Percentiles rank a stretch among this genome's conserved stretches.
Conservation (phyloP, 2,113 vertebrate genomes). For the Dolichallabes microphthalmus region DNA sequence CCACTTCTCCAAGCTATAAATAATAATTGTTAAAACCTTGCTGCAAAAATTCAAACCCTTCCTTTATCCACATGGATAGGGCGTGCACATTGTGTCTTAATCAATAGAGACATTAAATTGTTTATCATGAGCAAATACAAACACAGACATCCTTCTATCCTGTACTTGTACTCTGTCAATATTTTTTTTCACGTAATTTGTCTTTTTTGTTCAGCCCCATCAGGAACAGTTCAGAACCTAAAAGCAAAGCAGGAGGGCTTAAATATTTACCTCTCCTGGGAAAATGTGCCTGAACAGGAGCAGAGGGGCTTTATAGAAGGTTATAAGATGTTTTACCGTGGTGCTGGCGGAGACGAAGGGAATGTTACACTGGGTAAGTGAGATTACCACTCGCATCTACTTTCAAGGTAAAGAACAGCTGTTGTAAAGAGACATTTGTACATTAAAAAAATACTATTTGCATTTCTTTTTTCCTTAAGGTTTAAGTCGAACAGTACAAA, state of each 20-base stretch:
- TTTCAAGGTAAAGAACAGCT: neutral
- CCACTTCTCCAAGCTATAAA: neutral
- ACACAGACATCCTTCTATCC: neutral
- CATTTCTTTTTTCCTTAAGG: neutral
- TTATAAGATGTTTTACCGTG: slow-evolving; percentile 51
- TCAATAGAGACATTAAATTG: neutral
- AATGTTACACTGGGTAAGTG: neutral
- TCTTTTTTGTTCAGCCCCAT: slow-evolving; percentile 21
- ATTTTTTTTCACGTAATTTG: neutral
- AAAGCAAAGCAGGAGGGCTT: neutral
- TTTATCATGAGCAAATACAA: neutral
- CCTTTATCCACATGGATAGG: neutral
- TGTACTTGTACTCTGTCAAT: neutral
- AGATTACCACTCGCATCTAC: neutral
- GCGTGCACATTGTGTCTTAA: neutral
- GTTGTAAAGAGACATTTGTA: neutral
- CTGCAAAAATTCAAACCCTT: neutral
- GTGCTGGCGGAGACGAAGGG: fast-evolving
- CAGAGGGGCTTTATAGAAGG: slow-evolving; percentile 61
- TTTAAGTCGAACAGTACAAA: neutral
- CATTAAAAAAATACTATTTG: neutral
- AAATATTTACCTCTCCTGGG: slow-evolving; percentile 60
- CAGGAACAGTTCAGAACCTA: slow-evolving; percentile 17
- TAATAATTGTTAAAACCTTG: neutral
- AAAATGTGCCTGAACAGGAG: slow-evolving; percentile 19